Base-by-base conservation (phyloP, 2,797 vertebrate genomes). In the Xenentodon cancila region DNA sequence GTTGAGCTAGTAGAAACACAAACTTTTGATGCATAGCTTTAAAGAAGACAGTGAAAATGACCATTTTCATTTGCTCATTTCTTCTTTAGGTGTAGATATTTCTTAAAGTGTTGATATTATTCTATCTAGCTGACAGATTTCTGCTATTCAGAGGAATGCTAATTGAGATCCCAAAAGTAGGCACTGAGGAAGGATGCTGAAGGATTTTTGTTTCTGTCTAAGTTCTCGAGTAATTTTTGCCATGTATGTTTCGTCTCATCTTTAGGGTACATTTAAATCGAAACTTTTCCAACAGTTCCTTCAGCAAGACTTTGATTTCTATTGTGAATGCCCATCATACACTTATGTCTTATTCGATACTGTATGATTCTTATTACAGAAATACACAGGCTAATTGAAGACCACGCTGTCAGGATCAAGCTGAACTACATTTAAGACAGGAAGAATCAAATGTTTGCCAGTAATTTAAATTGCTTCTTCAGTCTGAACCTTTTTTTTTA, bases 401-500 rank as follows among this genome's bases (percentile, higher is more conserved):
- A 32, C 30, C 9, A 9, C 7, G 9, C 6, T 32, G 30, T 9
- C 9, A 32, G 30, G 3, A 27, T 7, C 7, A 9, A 49, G 21
- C 7, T 9, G n/a, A 64, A 46, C 27, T 37, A n/a, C 17, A 1
- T 32, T 9, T 50, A 67, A 45, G 37, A 64, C 2, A 49, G 19
- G 15, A n/a, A 34, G 17, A 52, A 32, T 52, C 45, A 64, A 45
- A 59, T 68, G 44, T 75, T 66, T 32, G 7, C 30, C 7, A 9
- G 30, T 53, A 77, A 37, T 5, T 48, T 27, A 37, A 15, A 19
- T 60, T 6, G 61, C 53, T 55, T 71, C 58, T 52, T 69, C 68
- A 57, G 11, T 37, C 12, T 4, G 11, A 57, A 48, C 74, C 25
- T n/a, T 79, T 72, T 53, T 19, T 62, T 54, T 40, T 25, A 61